A percentile compares a stretch with the other conserved stretches of the same genome.
Evolutionary conservation across 2,113 vertebrate genomes (phyloP).

Genomic region (Peromyscus polionotus): DNA sequence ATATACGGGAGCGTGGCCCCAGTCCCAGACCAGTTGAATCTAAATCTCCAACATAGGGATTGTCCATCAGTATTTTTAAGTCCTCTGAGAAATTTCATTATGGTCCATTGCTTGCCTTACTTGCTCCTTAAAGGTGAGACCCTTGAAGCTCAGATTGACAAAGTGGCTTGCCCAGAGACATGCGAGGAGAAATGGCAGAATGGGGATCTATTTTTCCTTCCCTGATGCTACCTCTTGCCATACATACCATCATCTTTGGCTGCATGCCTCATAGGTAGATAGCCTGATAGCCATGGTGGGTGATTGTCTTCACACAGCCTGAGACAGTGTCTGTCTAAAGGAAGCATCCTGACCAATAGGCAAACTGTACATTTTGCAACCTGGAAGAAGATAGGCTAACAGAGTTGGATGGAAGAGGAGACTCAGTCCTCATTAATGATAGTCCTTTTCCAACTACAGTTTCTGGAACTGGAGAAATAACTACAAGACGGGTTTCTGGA

Average conservation of each 20-base stretch:
- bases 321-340: accelerated
- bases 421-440: neutral
- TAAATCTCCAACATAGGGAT: neutral
- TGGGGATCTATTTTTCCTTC: neutral
- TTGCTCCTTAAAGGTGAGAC: neutral
- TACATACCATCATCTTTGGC: accelerated
- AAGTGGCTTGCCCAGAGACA: neutral
- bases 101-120: neutral
- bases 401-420: neutral
- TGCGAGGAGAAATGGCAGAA: neutral
- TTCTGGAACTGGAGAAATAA: neutral
- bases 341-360: neutral
- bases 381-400: neutral
- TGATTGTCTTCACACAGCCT: neutral
- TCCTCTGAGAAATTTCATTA: neutral
- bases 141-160: neutral
- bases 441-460: neutral
- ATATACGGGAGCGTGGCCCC: too few relatives aligned
- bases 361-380: neutral
- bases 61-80: neutral
- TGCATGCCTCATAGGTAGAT: accelerated
- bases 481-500: neutral
- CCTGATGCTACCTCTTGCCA: neutral
- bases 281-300: neutral
- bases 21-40: neutral